A percentile compares a stretch with the other conserved stretches of the same genome.
Evolutionary conservation across 2,797 vertebrate genomes (phyloP).

Genomic region (Poecile montanus): DNA sequence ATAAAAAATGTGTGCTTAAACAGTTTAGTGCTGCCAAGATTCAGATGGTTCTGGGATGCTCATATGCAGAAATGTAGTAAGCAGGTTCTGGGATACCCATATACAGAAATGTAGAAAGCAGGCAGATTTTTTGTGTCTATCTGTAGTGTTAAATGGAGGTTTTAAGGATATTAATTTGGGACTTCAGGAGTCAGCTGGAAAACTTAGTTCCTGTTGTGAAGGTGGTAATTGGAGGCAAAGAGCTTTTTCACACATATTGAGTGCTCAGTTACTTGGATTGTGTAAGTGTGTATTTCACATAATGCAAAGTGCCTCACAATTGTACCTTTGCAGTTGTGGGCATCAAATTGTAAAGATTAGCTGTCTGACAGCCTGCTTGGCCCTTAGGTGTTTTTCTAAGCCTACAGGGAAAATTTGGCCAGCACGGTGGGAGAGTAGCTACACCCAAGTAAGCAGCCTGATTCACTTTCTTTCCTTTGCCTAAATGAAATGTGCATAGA

Average conservation of each 20-base stretch:
- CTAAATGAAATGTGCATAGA: not conserved
- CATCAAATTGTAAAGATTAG: not conserved
- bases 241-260: not conserved
- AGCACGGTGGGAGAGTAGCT: not conserved
- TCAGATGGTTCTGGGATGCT: not conserved
- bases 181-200: not conserved
- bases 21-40: not conserved
- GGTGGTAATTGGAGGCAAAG: not conserved
- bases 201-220: not conserved
- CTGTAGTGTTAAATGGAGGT: not conserved
- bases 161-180: not conserved
- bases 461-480: conserved; percentile 3
- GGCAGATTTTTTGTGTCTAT: not conserved
- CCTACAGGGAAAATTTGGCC: not conserved
- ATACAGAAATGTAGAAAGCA: not conserved
- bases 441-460: not conserved
- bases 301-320: not conserved
- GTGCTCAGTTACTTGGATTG: not conserved
- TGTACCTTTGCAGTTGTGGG: not conserved
- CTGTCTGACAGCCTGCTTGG: not conserved
- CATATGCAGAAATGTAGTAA: not conserved
- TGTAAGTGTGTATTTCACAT: not conserved
- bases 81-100: not conserved
- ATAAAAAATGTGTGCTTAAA: not conserved
- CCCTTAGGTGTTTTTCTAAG: not conserved